Evolutionary conservation across 2,797 vertebrate species (phyloP).

Genomic region (Spinus pinus): DNA sequence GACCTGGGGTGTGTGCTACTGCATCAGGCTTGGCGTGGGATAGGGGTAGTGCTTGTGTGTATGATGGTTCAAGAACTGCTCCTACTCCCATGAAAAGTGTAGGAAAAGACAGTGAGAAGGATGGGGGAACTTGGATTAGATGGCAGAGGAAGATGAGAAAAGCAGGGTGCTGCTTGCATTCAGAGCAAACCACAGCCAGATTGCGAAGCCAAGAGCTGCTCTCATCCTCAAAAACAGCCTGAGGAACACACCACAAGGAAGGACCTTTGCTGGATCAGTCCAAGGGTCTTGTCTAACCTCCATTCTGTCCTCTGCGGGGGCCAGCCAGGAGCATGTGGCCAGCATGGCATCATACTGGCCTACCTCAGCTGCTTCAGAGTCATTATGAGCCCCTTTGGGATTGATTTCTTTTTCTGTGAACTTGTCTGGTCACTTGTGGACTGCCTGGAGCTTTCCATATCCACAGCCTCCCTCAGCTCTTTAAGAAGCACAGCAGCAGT

Average conservation of each 20-base stretch:
- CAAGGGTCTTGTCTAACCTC: not conserved
- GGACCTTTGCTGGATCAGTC: not conserved
- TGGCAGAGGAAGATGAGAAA: not conserved
- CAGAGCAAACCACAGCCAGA: not conserved
- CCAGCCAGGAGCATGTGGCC: not conserved
- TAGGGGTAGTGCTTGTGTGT: not conserved
- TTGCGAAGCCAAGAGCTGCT: not conserved
- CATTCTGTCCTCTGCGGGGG: not conserved
- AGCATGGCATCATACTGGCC: not conserved
- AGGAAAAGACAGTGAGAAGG: not conserved
- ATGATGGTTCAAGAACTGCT: not conserved
- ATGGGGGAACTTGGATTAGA: not conserved
- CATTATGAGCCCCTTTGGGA: not conserved
- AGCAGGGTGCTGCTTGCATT: not conserved
- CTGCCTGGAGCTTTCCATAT: not conserved
- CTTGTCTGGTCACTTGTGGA: not conserved
- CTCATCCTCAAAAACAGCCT: not conserved
- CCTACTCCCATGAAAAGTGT: not conserved
- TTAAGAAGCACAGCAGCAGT: not conserved
- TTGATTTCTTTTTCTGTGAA: not conserved
- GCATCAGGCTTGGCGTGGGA: too few species aligned
- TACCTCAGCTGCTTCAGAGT: not conserved
- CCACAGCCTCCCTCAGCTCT: not conserved
- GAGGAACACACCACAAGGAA: not conserved
- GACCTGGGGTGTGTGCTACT: not conserved